Evolutionary conservation across 2,888 invertebrate species (phyloP).

Genomic region (Pyralis farinalis): DNA sequence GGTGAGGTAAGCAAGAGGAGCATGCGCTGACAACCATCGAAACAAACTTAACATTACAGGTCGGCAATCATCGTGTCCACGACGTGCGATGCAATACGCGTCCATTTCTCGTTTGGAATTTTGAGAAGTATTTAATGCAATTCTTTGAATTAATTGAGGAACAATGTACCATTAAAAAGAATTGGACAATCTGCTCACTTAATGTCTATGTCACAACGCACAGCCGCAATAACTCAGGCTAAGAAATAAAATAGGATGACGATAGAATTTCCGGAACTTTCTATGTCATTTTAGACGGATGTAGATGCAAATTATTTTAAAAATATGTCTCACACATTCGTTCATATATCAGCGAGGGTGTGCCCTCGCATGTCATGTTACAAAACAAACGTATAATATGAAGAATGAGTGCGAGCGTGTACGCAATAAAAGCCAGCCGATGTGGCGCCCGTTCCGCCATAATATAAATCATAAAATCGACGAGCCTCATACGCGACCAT

Average conservation of each 20-base stretch:
- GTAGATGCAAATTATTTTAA: too few relatives aligned
- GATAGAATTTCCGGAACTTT: too few relatives aligned
- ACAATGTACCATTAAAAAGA: too few relatives aligned
- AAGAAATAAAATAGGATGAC: too few relatives aligned
- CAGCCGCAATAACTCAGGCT: too few relatives aligned
- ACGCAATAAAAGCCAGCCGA: background rate
- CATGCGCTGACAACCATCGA: constrained; percentile 77
- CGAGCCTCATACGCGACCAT: background rate
- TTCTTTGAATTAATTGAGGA: too few relatives aligned
- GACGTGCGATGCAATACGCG: background rate
- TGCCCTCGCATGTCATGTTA: too few relatives aligned
- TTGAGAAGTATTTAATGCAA: background rate
- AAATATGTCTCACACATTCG: too few relatives aligned
- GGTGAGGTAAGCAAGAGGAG: constrained; percentile 65
- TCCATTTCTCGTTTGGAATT: constrained; percentile 1
- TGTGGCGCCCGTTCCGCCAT: background rate
- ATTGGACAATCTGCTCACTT: too few relatives aligned
- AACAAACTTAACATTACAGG: constrained; percentile 21
- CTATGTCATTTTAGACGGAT: too few relatives aligned
- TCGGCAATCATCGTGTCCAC: constrained; percentile 6
- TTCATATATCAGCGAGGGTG: too few relatives aligned
- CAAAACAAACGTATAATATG: background rate
- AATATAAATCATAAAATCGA: background rate
- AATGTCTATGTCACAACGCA: too few relatives aligned
- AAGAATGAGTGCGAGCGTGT: background rate